phyloP scores from a whole-genome alignment of 2,888 invertebrate genomes.

The Drosophila multiciliata region DNA sequence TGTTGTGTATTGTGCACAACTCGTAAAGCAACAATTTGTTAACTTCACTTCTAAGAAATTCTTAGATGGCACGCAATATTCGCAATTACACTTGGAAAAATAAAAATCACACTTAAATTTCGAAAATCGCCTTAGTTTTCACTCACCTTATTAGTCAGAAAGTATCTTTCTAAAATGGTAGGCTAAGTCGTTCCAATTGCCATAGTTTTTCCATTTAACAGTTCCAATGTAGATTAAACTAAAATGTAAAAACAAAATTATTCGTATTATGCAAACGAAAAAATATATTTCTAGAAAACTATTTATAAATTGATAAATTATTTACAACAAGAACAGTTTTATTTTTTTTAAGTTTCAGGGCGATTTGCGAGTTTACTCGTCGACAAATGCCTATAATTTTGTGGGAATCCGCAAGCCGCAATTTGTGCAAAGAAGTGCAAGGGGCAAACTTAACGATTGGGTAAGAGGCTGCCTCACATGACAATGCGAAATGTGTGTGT shows the following conservation, averaged over 20 bases:
- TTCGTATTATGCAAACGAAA: too few species aligned
- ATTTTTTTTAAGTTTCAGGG: not conserved
- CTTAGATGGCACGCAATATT: constrained; percentile 33
- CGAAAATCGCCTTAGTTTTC: not conserved
- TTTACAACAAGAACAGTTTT: not conserved
- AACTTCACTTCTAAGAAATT: constrained; percentile 28
- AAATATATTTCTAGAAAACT: not conserved
- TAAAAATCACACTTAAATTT: not conserved
- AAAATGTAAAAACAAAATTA: not conserved
- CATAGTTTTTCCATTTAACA: not conserved
- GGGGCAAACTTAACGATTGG: constrained; percentile 13
- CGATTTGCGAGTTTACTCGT: not conserved
- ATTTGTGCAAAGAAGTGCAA: constrained; percentile 3
- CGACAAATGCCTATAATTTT: constrained; percentile 50
- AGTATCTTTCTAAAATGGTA: not conserved
- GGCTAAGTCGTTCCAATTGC: not conserved
- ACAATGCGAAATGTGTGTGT: constrained; percentile 6
- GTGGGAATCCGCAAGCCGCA: constrained; percentile 28
- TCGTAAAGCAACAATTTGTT: constrained; percentile 19
- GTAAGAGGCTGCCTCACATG: constrained; percentile 36
- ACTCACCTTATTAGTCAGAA: not conserved
- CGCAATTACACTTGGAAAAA: not conserved
- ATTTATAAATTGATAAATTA: not conserved
- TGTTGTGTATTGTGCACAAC: constrained; percentile 23
- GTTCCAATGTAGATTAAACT: not conserved